A percentile compares a stretch with the other conserved stretches of the same genome.
Evolutionary conservation across 2,113 vertebrate genomes (phyloP).

Genomic region (Pachypanchax playfairii): DNA sequence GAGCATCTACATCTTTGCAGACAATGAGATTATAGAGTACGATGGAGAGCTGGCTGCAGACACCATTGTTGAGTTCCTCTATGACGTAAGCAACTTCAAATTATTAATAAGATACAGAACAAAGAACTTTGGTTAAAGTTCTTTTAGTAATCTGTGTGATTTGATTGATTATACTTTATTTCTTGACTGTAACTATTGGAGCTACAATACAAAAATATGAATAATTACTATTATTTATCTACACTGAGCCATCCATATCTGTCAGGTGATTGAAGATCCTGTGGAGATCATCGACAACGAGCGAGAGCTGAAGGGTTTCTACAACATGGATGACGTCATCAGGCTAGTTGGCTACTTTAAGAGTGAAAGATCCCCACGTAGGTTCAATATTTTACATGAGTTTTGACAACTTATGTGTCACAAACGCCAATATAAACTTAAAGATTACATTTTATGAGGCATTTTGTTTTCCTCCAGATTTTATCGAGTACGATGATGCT

Average conservation of each 20-base stretch:
- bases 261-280: slow-evolving; percentile 85
- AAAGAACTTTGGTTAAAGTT: no score
- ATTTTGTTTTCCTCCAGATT: slow-evolving; percentile 76
- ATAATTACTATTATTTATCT: no score
- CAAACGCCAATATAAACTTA: neutral
- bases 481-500: slow-evolving; percentile 86
- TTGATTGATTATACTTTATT: no score
- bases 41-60: slow-evolving; percentile 89
- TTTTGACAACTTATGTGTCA: no score
- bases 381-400: slow-evolving; percentile 47
- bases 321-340: slow-evolving; percentile 88
- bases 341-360: slow-evolving; percentile 92
- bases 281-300: slow-evolving; percentile 90
- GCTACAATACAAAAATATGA: no score
- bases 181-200: no score
- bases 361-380: slow-evolving; percentile 86
- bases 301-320: slow-evolving; percentile 86
- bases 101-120: neutral
- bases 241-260: no score
- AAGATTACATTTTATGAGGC: neutral
- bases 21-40: slow-evolving; percentile 90
- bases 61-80: slow-evolving; percentile 90
- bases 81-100: slow-evolving; percentile 81
- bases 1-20: slow-evolving; percentile 90
- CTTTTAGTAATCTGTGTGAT: no score